These are phyloP conservation scores for Philereme vetulata DNA, from an alignment of 2,888 invertebrate species.

Conservation along the genomic window DNA sequence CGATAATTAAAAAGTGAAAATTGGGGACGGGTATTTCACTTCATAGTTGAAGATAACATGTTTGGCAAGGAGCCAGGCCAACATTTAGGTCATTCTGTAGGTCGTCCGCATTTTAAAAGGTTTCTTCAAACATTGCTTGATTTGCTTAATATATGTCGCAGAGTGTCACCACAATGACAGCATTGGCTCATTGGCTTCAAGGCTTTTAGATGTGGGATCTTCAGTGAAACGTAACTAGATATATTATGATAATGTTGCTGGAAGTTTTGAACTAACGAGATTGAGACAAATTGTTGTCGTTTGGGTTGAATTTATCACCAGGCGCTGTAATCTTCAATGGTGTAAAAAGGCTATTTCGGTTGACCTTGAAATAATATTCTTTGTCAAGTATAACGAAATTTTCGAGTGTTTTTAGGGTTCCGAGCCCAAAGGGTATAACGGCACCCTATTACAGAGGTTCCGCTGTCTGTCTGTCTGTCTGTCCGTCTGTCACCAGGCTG, in stretches of 20 bases:
- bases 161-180: constrained; percentile 12
- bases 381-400: too few relatives aligned
- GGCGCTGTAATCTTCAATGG: too few relatives aligned
- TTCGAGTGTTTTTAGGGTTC: too few relatives aligned
- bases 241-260: background rate
- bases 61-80: constrained; percentile 68
- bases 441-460: too few relatives aligned
- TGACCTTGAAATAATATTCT: too few relatives aligned
- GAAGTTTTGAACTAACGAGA: background rate
- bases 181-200: constrained; percentile 5
- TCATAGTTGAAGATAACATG: constrained; percentile 67
- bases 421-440: too few relatives aligned
- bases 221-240: constrained; percentile 1
- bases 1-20: constrained; percentile 78
- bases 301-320: background rate
- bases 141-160: constrained; percentile 27
- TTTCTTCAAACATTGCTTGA: constrained; percentile 33
- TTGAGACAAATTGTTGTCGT: constrained; percentile 3
- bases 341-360: too few relatives aligned
- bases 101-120: constrained; percentile 44
- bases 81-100: constrained; percentile 73
- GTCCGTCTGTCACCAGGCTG: too few relatives aligned
- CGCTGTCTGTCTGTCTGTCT: too few relatives aligned
- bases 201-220: background rate
- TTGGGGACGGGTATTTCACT: constrained; percentile 67